Evolutionary conservation across 2,888 invertebrate species (phyloP).

Genomic region (Stramonita haemastoma): DNA sequence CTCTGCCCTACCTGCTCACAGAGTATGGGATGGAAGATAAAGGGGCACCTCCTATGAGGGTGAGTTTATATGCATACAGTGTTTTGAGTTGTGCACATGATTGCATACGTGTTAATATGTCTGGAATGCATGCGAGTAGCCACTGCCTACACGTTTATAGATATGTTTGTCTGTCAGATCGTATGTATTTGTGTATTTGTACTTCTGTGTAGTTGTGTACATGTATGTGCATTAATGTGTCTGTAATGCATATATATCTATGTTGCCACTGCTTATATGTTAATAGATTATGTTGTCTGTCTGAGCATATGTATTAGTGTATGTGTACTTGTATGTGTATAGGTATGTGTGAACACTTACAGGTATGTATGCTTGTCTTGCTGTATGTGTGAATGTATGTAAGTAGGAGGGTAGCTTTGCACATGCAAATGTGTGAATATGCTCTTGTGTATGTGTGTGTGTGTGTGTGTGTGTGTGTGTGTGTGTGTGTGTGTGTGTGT

Average conservation of each 20-base stretch:
- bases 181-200: too few relatives aligned
- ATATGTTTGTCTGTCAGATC: neutral
- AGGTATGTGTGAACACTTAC: neutral
- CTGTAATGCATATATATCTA: too few relatives aligned
- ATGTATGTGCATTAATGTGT: neutral
- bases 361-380: neutral
- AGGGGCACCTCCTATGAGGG: slow-evolving; percentile 25
- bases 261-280: neutral
- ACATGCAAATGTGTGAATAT: neutral
- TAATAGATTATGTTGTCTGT: neutral
- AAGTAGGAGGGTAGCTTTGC: neutral
- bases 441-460: neutral
- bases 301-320: neutral
- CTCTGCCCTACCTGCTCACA: slow-evolving; percentile 49
- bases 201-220: too few relatives aligned
- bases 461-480: too few relatives aligned
- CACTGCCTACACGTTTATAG: neutral
- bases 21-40: slow-evolving; percentile 50
- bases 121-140: too few relatives aligned
- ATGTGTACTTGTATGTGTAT: neutral
- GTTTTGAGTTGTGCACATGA: too few relatives aligned
- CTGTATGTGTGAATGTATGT: neutral
- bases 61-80: too few relatives aligned
- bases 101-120: neutral
- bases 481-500: too few relatives aligned